phyloP scores from a whole-genome alignment of 2,888 invertebrate genomes.

The Gonocerus acuteangulatus region DNA sequence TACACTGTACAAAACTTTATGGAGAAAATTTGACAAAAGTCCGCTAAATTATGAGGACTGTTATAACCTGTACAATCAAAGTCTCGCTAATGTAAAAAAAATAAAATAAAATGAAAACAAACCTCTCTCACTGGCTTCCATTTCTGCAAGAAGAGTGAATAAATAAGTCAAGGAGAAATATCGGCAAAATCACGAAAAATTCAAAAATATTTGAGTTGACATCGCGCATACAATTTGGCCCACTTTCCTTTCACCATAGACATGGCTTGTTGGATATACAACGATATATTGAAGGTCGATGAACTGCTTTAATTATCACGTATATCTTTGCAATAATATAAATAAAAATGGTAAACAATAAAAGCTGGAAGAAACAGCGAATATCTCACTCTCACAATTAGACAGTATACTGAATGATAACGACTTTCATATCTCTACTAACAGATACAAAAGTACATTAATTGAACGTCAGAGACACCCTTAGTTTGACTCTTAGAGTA shows the following conservation, averaged over 20 bases:
- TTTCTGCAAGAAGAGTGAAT: conserved; percentile 13
- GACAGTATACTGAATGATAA: no score
- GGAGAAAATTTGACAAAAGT: no score
- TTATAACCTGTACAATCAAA: conserved; percentile 10
- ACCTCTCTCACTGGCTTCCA: conserved; percentile 37
- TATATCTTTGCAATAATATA: no score
- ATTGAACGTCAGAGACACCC: no score
- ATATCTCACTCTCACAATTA: no score
- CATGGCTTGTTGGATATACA: conserved; percentile 36
- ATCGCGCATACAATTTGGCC: conserved; percentile 32
- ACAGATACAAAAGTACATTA: no score
- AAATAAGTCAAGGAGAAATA: conserved; percentile 11
- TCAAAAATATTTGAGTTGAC: conserved; percentile 24
- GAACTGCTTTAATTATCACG: conserved; percentile 17
- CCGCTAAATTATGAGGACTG: no score
- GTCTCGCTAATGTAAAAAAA: not conserved
- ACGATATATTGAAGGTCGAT: conserved; percentile 34
- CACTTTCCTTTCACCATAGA: conserved; percentile 37
- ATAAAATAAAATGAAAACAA: conserved; percentile 13
- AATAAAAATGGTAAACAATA: no score
- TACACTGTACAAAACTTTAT: no score
- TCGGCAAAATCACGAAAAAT: conserved; percentile 1
- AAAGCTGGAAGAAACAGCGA: no score
- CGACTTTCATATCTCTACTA: no score
- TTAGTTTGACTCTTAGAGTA: no score